Evolutionary conservation across 2,888 invertebrate genomes (phyloP).

Genomic region (Drepanosiphum platanoidis): DNA sequence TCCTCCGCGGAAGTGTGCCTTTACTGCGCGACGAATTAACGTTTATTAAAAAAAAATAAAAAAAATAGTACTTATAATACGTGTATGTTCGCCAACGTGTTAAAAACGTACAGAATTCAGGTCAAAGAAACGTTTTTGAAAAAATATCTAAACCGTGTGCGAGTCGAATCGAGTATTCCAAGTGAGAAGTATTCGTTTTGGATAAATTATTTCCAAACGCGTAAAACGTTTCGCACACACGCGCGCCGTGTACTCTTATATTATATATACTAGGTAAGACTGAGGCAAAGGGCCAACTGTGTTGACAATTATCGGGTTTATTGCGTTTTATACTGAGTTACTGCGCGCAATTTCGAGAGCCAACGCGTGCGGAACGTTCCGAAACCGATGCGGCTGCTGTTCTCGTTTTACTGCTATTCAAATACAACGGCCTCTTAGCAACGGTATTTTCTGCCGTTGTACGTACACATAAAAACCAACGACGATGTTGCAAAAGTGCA

Average conservation of each 20-base stretch:
- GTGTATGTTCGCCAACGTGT: too few relatives aligned
- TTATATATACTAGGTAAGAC: background rate
- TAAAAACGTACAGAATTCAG: too few relatives aligned
- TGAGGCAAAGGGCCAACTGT: conserved; percentile 45
- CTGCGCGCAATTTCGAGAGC: conserved; percentile 36
- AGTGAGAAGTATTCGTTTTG: too few relatives aligned
- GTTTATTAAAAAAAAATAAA: too few relatives aligned
- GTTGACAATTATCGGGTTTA: conserved; percentile 58
- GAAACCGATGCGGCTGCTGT: conserved; percentile 6
- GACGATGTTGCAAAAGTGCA: background rate
- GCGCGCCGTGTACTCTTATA: too few relatives aligned
- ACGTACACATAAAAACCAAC: background rate
- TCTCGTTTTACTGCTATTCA: conserved; percentile 26
- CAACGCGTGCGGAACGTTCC: conserved; percentile 22
- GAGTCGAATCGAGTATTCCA: too few relatives aligned
- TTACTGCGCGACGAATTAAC: too few relatives aligned
- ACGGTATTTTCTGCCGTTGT: background rate
- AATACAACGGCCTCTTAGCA: background rate
- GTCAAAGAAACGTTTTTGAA: too few relatives aligned
- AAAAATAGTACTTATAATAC: too few relatives aligned
- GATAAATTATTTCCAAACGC: too few relatives aligned
- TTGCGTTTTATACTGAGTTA: conserved; percentile 50
- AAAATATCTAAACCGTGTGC: too few relatives aligned
- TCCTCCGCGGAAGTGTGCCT: background rate
- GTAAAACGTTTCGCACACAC: too few relatives aligned